phyloP scores from a whole-genome alignment of 1,140 invertebrate species.

The Orius insidiosus region DNA sequence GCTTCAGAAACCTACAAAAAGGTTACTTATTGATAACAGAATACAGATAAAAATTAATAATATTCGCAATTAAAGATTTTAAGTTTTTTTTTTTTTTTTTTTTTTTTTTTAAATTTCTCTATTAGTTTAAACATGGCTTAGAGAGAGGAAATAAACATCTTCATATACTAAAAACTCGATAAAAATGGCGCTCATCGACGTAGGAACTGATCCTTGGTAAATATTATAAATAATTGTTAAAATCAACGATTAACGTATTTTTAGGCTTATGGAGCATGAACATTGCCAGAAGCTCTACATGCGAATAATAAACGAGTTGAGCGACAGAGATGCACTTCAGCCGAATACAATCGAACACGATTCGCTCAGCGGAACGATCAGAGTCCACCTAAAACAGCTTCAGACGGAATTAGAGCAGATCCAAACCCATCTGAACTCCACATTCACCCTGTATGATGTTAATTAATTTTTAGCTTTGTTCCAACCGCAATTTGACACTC shows the following conservation, averaged over 20 bases:
- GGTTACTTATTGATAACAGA: no score
- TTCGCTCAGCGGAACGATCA: constrained; percentile 36
- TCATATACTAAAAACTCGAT: neutral
- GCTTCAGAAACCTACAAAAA: no score
- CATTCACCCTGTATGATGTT: constrained; percentile 9
- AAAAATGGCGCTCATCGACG: constrained; percentile 3
- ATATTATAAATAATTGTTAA: no score
- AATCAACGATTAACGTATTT: constrained; percentile 14
- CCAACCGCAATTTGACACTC: no score
- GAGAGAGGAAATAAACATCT: no score
- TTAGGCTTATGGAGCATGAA: constrained; percentile 44
- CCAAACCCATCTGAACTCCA: constrained; percentile 27
- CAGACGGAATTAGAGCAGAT: constrained; percentile 38
- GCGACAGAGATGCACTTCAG: constrained; percentile 31
- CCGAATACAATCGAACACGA: constrained; percentile 33
- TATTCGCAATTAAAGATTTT: neutral
- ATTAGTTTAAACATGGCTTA: neutral
- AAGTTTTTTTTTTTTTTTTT: neutral
- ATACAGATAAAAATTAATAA: no score
- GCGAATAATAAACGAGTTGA: constrained; percentile 41
- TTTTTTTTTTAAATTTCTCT: neutral
- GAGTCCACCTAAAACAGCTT: constrained; percentile 42
- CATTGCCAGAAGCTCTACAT: constrained; percentile 42
- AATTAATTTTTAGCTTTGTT: neutral
- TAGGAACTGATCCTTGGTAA: constrained; percentile 2